phyloP scores from a whole-genome alignment of 2,888 invertebrate species.

The Julus scandinavius region DNA sequence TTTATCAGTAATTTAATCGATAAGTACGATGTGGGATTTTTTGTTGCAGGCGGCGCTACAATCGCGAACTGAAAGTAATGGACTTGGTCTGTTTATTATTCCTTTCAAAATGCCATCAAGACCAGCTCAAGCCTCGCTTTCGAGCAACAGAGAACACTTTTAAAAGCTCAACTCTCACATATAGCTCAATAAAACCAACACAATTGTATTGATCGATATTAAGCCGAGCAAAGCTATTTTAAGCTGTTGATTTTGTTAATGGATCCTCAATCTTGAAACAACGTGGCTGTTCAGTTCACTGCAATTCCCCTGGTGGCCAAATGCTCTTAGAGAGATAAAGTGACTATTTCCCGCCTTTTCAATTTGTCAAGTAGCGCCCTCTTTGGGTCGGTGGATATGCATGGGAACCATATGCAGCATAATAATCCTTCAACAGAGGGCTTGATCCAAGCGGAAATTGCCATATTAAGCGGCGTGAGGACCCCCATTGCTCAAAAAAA shows the following conservation, averaged over 20 bases:
- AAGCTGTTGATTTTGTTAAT: slow-evolving; percentile 1
- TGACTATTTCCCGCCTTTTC: too few species aligned
- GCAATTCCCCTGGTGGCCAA: not conserved
- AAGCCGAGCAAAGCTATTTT: not conserved
- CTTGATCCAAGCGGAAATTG: not conserved
- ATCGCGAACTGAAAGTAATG: not conserved
- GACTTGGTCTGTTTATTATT: not conserved
- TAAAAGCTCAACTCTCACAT: not conserved
- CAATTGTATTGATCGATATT: not conserved
- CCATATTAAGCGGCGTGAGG: not conserved
- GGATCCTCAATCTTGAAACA: not conserved
- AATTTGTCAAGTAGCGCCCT: not conserved
- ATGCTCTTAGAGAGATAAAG: not conserved
- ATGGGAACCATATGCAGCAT: too few species aligned
- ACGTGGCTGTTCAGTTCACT: not conserved
- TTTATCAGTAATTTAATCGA: too few species aligned
- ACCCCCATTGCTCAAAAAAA: not conserved
- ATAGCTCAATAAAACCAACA: not conserved
- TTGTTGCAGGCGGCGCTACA: not conserved
- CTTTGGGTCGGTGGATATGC: too few species aligned
- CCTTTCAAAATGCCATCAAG: not conserved
- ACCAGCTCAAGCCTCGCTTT: not conserved
- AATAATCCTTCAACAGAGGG: too few species aligned
- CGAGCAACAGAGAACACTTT: not conserved
- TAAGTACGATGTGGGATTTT: too few species aligned